Percentiles rank a stretch among this genome's conserved stretches.
Evolutionary conservation across 2,113 vertebrate species (phyloP).

Genomic region (Eubucco bourcierii): DNA sequence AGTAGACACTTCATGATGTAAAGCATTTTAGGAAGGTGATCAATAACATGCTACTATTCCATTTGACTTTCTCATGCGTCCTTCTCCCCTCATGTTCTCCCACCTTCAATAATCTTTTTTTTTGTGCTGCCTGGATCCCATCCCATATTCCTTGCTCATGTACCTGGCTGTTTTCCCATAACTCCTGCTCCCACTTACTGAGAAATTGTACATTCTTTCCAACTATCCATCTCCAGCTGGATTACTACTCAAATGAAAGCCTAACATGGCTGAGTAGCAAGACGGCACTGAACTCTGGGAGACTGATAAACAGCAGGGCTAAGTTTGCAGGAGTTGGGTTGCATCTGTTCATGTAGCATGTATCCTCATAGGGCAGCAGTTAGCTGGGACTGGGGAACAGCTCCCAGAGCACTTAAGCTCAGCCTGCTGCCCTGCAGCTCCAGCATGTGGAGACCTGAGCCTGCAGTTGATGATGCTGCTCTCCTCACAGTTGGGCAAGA

Average conservation of each 20-base stretch:
- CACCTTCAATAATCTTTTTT: neutral
- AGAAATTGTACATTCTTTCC: neutral
- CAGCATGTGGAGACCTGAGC: rapidly evolving
- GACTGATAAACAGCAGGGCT: too few relatives aligned
- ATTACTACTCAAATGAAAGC: neutral
- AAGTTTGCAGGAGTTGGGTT: too few relatives aligned
- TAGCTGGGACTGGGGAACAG: neutral
- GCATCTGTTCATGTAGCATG: too few relatives aligned
- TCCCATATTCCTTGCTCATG: neutral
- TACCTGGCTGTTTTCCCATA: neutral
- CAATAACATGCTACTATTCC: neutral
- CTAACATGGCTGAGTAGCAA: too few relatives aligned
- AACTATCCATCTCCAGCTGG: neutral
- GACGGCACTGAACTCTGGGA: too few relatives aligned
- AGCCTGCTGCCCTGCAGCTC: neutral
- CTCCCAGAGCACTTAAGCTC: neutral
- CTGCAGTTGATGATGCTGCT: rapidly evolving
- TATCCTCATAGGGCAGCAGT: too few relatives aligned
- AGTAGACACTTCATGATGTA: neutral
- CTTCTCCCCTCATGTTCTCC: neutral
- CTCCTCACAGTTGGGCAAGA: neutral
- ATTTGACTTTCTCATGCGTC: neutral
- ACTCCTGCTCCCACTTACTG: neutral
- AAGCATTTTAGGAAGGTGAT: neutral
- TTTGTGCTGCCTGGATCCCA: neutral